Conservation (phyloP, 2,888 invertebrate species). For the Rhyacophila evoluta region DNA sequence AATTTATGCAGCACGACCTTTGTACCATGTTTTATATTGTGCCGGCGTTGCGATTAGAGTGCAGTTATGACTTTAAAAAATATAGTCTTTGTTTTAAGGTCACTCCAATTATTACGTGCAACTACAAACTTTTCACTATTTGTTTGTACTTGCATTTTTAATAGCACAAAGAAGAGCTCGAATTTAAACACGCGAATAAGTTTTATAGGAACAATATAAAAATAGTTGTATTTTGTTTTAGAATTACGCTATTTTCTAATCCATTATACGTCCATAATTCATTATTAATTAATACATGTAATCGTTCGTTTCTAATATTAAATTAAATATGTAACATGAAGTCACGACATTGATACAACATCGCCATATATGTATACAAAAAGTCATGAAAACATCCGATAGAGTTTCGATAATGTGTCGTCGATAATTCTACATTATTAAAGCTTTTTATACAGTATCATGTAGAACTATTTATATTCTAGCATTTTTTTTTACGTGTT, state of each 20-base stretch:
- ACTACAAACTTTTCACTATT: constrained; percentile 8
- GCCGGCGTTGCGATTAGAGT: constrained; percentile 25
- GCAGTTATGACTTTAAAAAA: constrained; percentile 27
- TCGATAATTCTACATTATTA: too few relatives aligned
- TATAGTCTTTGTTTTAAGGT: constrained; percentile 31
- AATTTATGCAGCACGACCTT: constrained; percentile 26
- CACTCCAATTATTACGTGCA: constrained; percentile 32
- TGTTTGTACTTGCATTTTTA: constrained; percentile 28
- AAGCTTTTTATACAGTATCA: too few relatives aligned
- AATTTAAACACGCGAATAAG: neutral
- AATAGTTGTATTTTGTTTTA: neutral
- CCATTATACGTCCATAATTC: neutral
- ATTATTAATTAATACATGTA: too few relatives aligned
- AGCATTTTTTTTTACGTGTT: too few relatives aligned
- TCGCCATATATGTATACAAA: too few relatives aligned
- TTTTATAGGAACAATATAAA: neutral
- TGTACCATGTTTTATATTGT: constrained; percentile 20
- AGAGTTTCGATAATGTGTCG: too few relatives aligned
- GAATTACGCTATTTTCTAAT: neutral
- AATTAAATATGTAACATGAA: too few relatives aligned
- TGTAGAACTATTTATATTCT: too few relatives aligned
- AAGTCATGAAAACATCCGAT: too few relatives aligned
- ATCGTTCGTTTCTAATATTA: too few relatives aligned
- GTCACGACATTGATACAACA: too few relatives aligned
- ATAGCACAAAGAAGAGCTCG: neutral